These are phyloP conservation scores for Alentia gelatinosa DNA, from an alignment of 2,888 invertebrate species.

Conservation along the genomic window DNA sequence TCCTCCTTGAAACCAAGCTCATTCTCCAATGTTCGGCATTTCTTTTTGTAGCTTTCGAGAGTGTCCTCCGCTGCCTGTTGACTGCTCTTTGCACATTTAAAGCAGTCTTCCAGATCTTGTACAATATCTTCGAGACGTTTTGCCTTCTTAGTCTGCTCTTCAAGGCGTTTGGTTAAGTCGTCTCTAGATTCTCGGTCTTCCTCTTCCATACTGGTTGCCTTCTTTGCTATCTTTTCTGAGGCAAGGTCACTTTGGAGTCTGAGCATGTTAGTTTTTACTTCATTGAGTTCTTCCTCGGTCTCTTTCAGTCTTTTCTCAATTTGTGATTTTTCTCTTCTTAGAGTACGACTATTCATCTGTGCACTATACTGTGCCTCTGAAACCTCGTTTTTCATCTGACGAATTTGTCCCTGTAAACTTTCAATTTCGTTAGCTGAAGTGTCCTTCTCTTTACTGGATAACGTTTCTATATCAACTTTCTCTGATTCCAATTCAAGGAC, in stretches of 20 bases:
- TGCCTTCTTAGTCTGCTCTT: constrained; percentile 4
- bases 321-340: constrained; percentile 53
- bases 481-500: background rate
- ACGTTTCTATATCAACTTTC: background rate
- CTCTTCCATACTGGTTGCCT: background rate
- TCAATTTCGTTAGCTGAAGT: constrained; percentile 50
- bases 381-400: constrained; percentile 53
- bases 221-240: background rate
- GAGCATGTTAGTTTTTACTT: constrained; percentile 17
- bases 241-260: constrained; percentile 6
- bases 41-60: constrained; percentile 25
- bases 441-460: background rate
- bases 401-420: constrained; percentile 53
- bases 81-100: constrained; percentile 51
- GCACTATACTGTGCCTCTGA: constrained; percentile 55
- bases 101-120: constrained; percentile 54
- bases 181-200: background rate
- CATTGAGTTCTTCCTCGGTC: constrained; percentile 39
- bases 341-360: constrained; percentile 54
- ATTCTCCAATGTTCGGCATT: constrained; percentile 41
- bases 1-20: constrained; percentile 10
- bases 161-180: background rate
- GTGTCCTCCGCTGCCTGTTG: constrained; percentile 1
- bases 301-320: constrained; percentile 55
- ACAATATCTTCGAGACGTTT: constrained; percentile 25